Percentiles rank a stretch among this genome's conserved stretches.
Evolutionary conservation across 2,888 invertebrate species (phyloP).

Genomic region (Encarsia formosa): DNA sequence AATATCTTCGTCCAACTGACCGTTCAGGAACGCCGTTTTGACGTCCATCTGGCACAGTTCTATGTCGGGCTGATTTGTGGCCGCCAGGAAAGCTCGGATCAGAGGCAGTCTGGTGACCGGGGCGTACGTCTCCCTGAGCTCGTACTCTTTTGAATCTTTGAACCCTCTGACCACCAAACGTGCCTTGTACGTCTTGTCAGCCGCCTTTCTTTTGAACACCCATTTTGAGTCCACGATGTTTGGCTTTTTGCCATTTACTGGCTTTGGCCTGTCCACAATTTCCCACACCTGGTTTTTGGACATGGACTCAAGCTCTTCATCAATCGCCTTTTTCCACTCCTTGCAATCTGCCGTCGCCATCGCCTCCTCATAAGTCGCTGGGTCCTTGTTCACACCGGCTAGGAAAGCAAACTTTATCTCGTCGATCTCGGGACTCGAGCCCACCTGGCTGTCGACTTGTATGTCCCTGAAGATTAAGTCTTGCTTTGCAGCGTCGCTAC

Average conservation of each 20-base stretch:
- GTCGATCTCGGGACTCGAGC: background rate
- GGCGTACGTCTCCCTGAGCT: slow-evolving; percentile 17
- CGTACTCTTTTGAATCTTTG: too few relatives aligned
- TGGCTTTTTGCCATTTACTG: background rate
- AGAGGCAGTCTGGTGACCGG: slow-evolving; percentile 19
- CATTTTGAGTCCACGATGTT: slow-evolving; percentile 8
- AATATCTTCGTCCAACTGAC: too few relatives aligned
- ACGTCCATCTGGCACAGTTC: background rate
- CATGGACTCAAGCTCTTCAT: background rate
- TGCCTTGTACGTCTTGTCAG: slow-evolving; percentile 1
- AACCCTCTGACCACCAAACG: too few relatives aligned
- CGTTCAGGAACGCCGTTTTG: too few relatives aligned
- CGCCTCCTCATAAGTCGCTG: background rate
- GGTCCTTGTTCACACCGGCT: background rate
- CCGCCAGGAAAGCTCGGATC: slow-evolving; percentile 8
- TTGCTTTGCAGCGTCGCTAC: background rate
- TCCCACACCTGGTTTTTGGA: background rate
- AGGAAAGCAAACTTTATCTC: background rate
- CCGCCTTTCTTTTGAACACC: slow-evolving; percentile 16
- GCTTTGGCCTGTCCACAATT: background rate
- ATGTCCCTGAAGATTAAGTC: too few relatives aligned
- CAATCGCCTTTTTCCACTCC: too few relatives aligned
- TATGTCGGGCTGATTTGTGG: slow-evolving; percentile 1
- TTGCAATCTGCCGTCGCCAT: too few relatives aligned
- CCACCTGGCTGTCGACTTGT: background rate